Evolutionary conservation across 2,888 invertebrate genomes (phyloP), one percentile per base, ranked within the genome.

Genomic region (Bembecia ichneumoniformis): DNA sequence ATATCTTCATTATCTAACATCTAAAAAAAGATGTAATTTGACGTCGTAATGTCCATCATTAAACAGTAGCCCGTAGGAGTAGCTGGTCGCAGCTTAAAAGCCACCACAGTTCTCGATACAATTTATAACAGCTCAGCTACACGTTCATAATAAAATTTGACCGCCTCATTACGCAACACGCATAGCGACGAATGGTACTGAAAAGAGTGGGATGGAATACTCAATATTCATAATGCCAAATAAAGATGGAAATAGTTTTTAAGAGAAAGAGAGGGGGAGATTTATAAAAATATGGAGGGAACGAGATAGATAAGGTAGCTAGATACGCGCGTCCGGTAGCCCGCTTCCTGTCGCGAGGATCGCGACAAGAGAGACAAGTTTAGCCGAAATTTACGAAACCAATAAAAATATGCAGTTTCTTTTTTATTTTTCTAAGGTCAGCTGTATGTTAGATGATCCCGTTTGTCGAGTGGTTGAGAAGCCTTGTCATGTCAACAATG

Each of bases 241-340:
- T 58, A 58, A 68, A 61, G 77, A 81, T 57, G 58, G 63, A 49
- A 57, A 52, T 52, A 58, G 57, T 51, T 53, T 57, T 66, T 61
- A 56, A 58, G 71, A 77, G 68, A 63, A 73, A 70, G 77, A 78
- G 63, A 60, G 28, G 9, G 68, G 60, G 59, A 63, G 66, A 62
- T 69, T 69, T 72, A 73, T 70, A 68, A 67, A 67, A 66, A 71
- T 69, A 71, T 68, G 68, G 69, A 73, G 69, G 68, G 78, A 82
- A 72, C 69, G 77, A 77, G 83, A 82, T 72, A 76, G 80, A 77
- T 70, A 73, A 69, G 74, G 80, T 78, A 75, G 84, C 76, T 80
- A 82, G 83, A 82, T 84, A 84, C 64, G 74, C 66, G 73, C 80
- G 74, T 83, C 83, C 82, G 84, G 79, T 75, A 57, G 64, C 67